Evolutionary conservation across 2,888 invertebrate species (phyloP).

Genomic region (Hemithea aestivaria): DNA sequence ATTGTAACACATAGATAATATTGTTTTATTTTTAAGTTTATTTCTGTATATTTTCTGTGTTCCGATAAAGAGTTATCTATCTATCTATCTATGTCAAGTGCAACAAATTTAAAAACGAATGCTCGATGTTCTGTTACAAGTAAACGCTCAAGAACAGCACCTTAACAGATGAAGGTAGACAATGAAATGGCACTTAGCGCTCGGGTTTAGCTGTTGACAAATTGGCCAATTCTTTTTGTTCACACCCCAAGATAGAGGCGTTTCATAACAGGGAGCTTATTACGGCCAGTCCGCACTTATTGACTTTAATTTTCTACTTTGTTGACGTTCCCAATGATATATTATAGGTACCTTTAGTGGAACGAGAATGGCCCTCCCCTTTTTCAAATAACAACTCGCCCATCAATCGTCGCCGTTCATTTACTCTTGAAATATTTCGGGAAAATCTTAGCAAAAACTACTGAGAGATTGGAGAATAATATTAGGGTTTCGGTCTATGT

Average conservation of each 20-base stretch:
- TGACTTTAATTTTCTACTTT: conserved; percentile 77
- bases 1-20: too few species aligned
- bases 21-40: too few species aligned
- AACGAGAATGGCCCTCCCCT: conserved; percentile 70
- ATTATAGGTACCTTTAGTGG: conserved; percentile 61
- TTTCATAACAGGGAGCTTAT: conserved; percentile 66
- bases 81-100: too few species aligned
- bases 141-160: too few species aligned
- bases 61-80: too few species aligned
- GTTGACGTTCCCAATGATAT: conserved; percentile 75
- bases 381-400: conserved; percentile 75
- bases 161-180: conserved; percentile 55
- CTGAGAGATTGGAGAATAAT: conserved; percentile 59
- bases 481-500: conserved; percentile 64
- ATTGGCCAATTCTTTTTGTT: conserved; percentile 64
- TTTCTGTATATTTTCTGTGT: too few species aligned
- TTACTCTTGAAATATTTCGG: conserved; percentile 68
- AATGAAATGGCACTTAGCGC: conserved; percentile 64
- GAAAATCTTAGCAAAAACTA: conserved; percentile 71
- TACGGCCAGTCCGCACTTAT: conserved; percentile 58
- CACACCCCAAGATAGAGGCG: conserved; percentile 52
- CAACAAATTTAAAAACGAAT: too few species aligned
- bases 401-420: conserved; percentile 76
- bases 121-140: too few species aligned
- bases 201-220: conserved; percentile 60